Conservation (phyloP, 2,113 vertebrate genomes). For the Antechinus stuartii region DNA sequence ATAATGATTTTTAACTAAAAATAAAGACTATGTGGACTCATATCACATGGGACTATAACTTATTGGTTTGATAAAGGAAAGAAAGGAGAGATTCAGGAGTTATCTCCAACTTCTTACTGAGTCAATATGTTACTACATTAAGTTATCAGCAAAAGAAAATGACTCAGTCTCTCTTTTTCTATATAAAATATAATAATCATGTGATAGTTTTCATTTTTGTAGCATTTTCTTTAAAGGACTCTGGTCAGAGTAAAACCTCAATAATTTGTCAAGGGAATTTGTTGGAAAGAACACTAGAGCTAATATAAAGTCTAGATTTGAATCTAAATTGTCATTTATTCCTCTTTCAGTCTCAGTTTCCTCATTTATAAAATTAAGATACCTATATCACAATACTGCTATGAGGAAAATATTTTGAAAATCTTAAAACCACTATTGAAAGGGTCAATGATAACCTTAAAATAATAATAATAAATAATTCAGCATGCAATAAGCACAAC, state of each 20-base stretch:
- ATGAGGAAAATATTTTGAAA: background rate
- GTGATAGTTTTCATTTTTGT: slow-evolving; percentile 3
- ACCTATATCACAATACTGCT: background rate
- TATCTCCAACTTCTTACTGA: slow-evolving; percentile 15
- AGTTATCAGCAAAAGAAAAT: background rate
- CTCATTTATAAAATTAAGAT: background rate
- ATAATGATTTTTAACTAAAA: slow-evolving; percentile 19
- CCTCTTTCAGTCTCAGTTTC: background rate
- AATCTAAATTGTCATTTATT: background rate
- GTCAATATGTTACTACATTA: slow-evolving; percentile 37
- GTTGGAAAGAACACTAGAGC: background rate
- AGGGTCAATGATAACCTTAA: background rate
- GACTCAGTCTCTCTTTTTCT: slow-evolving; percentile 42
- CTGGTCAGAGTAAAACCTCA: background rate
- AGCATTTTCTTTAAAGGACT: slow-evolving; percentile 1
- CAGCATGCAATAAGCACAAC: background rate
- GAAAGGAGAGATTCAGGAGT: slow-evolving; percentile 26
- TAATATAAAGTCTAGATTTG: background rate
- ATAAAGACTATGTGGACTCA: slow-evolving; percentile 49
- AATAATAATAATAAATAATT: background rate
- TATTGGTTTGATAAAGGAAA: slow-evolving; percentile 40
- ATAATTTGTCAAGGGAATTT: background rate
- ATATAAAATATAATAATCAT: slow-evolving; percentile 15
- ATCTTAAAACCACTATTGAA: background rate
- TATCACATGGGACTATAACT: slow-evolving; percentile 53